phyloP scores from a whole-genome alignment of 2,888 invertebrate species.

The Acanthococcus lagerstroemiae region DNA sequence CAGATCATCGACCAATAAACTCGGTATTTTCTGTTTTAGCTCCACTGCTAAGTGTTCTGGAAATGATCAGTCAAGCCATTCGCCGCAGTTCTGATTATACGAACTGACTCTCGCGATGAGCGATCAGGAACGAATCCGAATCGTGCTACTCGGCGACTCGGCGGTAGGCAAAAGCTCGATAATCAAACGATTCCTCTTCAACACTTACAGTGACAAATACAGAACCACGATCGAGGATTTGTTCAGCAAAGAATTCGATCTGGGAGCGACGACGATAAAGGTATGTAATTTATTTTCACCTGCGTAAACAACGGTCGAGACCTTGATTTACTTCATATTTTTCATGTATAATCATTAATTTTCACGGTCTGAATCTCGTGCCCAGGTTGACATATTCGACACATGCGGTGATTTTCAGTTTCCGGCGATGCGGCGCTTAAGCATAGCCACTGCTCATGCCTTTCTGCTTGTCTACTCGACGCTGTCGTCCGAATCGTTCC shows the following conservation, averaged over 20 bases:
- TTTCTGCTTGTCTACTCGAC: constrained; percentile 77
- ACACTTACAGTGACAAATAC: constrained; percentile 70
- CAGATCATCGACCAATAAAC: too few relatives aligned
- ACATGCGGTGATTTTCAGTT: constrained; percentile 79
- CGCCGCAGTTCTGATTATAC: too few relatives aligned
- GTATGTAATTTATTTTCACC: too few relatives aligned
- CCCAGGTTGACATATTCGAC: constrained; percentile 63
- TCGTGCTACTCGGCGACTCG: constrained; percentile 72
- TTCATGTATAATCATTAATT: too few relatives aligned
- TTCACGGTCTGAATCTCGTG: too few relatives aligned
- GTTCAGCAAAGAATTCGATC: constrained; percentile 71
- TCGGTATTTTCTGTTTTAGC: too few relatives aligned
- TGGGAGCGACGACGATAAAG: constrained; percentile 63
- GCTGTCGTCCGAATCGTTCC: constrained; percentile 62
- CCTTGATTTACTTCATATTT: too few relatives aligned
- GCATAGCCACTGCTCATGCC: constrained; percentile 78
- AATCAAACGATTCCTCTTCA: constrained; percentile 66
- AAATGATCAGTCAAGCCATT: too few relatives aligned
- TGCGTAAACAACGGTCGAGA: too few relatives aligned
- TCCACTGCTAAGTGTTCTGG: too few relatives aligned
- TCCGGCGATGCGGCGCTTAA: constrained; percentile 78
- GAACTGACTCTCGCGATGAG: constrained; percentile 53
- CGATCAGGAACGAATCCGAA: constrained; percentile 65
- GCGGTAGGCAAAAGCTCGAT: constrained; percentile 80
- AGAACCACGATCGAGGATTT: constrained; percentile 80